These are phyloP conservation scores for Bellardia pandia DNA, from an alignment of 2,888 invertebrate genomes.

Conservation along the genomic window DNA sequence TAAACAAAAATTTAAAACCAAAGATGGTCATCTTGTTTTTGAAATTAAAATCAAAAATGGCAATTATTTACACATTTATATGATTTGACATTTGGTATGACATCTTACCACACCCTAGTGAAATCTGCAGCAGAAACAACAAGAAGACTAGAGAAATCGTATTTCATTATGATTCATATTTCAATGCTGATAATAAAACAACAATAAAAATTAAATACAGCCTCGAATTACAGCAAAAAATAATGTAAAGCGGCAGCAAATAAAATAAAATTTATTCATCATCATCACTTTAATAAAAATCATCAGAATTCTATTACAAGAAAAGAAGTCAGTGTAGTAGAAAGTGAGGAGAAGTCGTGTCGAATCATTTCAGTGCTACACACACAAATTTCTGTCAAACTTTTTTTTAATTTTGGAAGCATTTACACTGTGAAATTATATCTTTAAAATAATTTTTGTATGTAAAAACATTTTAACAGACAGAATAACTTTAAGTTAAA, in stretches of 20 bases:
- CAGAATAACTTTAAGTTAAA: too few species aligned
- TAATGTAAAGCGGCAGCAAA: slow-evolving; percentile 32
- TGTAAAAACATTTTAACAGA: too few species aligned
- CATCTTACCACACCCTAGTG: slow-evolving; percentile 60
- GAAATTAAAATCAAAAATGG: slow-evolving; percentile 62
- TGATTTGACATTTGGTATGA: slow-evolving; percentile 68
- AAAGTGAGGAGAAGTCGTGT: neutral
- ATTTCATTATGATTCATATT: slow-evolving; percentile 67
- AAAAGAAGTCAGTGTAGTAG: slow-evolving; percentile 21
- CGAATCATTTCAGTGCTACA: slow-evolving; percentile 4
- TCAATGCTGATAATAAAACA: slow-evolving; percentile 45
- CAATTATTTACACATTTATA: slow-evolving; percentile 65
- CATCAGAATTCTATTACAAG: slow-evolving; percentile 65
- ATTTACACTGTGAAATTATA: too few species aligned
- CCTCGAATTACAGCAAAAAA: slow-evolving; percentile 47
- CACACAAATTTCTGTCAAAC: neutral
- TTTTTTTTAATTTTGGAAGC: too few species aligned
- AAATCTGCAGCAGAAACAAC: slow-evolving; percentile 10
- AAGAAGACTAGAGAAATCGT: slow-evolving; percentile 35
- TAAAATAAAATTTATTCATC: slow-evolving; percentile 56
- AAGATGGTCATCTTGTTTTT: neutral
- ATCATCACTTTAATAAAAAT: slow-evolving; percentile 67
- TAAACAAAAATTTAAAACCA: neutral
- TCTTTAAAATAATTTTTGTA: too few species aligned
- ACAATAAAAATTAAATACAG: slow-evolving; percentile 53